Conservation (phyloP, 2,888 invertebrate genomes). For the Eutolmus rufibarbis region DNA sequence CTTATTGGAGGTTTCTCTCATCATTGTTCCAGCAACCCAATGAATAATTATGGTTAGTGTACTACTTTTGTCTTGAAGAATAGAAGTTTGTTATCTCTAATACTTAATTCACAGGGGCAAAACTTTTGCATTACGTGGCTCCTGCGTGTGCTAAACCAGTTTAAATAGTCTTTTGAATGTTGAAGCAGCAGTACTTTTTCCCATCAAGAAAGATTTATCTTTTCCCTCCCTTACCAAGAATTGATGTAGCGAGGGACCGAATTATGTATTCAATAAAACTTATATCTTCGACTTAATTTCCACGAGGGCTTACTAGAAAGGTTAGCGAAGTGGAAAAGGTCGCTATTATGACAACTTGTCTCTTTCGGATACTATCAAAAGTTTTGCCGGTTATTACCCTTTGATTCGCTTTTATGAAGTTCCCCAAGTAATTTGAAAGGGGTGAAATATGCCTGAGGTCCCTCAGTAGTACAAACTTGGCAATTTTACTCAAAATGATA, state of each 20-base stretch:
- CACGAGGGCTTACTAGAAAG: slow-evolving; percentile 4
- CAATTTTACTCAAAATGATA: slow-evolving; percentile 19
- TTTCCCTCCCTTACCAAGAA: too few species aligned
- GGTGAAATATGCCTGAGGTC: slow-evolving; percentile 12
- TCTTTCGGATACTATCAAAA: slow-evolving; percentile 43
- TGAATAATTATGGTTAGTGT: too few species aligned
- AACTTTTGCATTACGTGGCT: too few species aligned
- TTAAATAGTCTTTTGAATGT: too few species aligned
- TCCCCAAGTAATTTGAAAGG: slow-evolving; percentile 41
- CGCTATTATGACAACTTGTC: slow-evolving; percentile 37
- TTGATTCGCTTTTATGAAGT: slow-evolving; percentile 47
- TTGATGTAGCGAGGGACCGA: slow-evolving; percentile 29
- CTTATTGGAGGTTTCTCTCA: too few species aligned
- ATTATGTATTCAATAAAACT: slow-evolving; percentile 47
- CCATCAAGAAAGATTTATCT: too few species aligned
- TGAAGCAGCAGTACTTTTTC: too few species aligned
- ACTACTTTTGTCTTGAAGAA: too few species aligned
- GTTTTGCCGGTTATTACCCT: slow-evolving; percentile 45
- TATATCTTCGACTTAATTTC: slow-evolving; percentile 44
- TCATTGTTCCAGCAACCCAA: too few species aligned
- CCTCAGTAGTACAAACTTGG: neutral
- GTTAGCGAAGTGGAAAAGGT: slow-evolving; percentile 28
- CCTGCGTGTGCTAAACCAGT: too few species aligned
- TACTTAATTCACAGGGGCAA: too few species aligned
- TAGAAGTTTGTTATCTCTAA: too few species aligned